phyloP scores from a whole-genome alignment of 2,113 vertebrate genomes.

The Tor tambroides region DNA sequence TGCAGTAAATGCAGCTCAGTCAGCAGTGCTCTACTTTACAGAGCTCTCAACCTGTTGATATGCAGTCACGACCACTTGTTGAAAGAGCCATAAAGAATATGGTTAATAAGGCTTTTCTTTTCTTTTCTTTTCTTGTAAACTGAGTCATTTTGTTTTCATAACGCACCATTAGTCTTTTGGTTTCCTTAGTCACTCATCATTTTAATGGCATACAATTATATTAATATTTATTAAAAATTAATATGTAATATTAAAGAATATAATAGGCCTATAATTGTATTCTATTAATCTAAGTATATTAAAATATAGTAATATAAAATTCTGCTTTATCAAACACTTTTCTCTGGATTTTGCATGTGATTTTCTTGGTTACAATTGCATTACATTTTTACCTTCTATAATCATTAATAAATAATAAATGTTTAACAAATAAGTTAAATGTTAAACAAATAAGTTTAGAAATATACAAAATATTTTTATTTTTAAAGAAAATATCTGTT shows the following conservation, averaged over 20 bases:
- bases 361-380: background rate
- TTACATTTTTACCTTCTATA: background rate
- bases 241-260: background rate
- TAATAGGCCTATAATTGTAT: background rate
- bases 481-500: background rate
- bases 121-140: background rate
- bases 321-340: no score
- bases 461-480: background rate
- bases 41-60: conserved; percentile 46
- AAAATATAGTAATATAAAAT: no score
- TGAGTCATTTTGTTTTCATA: background rate
- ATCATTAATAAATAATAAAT: no score
- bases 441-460: background rate
- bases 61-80: conserved; percentile 24
- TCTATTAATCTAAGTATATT: no score
- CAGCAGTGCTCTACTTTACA: background rate
- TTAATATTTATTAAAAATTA: background rate
- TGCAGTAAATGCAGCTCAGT: background rate
- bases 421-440: no score
- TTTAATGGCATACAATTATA: background rate
- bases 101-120: background rate
- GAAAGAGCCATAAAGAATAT: background rate
- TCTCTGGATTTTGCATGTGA: no score
- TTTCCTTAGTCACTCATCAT: background rate
- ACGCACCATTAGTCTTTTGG: background rate